Evolutionary conservation across 2,113 vertebrate species (phyloP).

Genomic region (Hymenochirus boettgeri): DNA sequence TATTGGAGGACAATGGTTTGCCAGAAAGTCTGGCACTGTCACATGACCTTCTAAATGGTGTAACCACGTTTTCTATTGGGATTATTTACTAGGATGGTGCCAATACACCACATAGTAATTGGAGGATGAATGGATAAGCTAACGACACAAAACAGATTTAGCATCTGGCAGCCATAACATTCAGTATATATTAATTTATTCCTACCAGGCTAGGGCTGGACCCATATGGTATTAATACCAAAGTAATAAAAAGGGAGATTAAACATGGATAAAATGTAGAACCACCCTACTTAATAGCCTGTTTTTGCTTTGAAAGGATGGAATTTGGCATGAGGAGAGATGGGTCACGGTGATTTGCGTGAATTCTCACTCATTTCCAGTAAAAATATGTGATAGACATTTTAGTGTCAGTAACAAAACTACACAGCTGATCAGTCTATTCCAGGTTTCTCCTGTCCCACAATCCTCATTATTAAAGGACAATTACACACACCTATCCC

Average conservation of each 20-base stretch:
- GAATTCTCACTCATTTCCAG: conserved; percentile 23
- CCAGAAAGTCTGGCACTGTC: no score
- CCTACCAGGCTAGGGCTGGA: conserved; percentile 22
- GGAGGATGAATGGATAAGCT: conserved; percentile 14
- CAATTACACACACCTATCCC: no score
- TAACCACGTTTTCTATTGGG: no score
- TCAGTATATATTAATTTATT: conserved; percentile 26
- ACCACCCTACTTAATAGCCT: conserved; percentile 34
- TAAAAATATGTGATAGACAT: conserved; percentile 22
- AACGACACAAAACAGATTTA: conserved; percentile 24
- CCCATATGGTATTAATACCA: conserved; percentile 40
- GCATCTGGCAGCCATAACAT: conserved; percentile 37
- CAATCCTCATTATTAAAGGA: no score
- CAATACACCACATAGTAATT: no score
- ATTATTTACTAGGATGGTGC: no score
- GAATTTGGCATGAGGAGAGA: conserved; percentile 21
- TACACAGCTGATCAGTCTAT: conserved; percentile 4
- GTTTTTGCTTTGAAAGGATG: conserved; percentile 23
- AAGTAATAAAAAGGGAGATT: conserved; percentile 35
- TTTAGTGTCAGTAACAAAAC: conserved; percentile 5
- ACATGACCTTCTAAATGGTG: no score
- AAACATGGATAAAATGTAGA: conserved; percentile 28
- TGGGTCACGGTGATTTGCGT: neutral
- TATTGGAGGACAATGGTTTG: no score
- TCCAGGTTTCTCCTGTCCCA: no score